These are phyloP conservation scores for Sebastes steindachneri DNA, from an alignment of 2,797 vertebrate genomes.

Conservation along the genomic window DNA sequence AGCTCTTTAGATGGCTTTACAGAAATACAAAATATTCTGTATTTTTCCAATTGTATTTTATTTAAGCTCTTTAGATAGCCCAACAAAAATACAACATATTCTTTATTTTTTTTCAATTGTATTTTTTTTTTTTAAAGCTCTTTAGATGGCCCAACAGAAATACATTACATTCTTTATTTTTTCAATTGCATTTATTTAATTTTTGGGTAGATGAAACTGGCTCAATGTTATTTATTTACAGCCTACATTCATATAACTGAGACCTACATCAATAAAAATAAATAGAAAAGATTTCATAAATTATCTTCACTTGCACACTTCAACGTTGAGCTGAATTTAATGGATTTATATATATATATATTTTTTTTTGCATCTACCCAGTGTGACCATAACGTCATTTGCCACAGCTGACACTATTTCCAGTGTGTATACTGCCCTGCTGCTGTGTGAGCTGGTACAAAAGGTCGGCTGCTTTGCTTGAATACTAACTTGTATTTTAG, in stretches of 20 bases:
- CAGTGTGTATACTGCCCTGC: neutral
- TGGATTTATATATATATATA: neutral
- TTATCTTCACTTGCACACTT: neutral
- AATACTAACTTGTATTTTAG: conserved; percentile 50
- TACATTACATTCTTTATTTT: neutral
- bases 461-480: conserved; percentile 27
- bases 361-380: neutral
- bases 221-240: neutral
- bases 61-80: too few species aligned
- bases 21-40: neutral
- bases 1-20: neutral
- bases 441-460: conserved; percentile 32
- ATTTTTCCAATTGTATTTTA: neutral
- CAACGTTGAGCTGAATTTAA: neutral
- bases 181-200: neutral
- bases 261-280: neutral
- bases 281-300: neutral
- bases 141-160: neutral
- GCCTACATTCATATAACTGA: neutral
- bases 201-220: neutral
- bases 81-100: too few species aligned
- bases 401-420: neutral
- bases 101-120: neutral
- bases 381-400: conserved; percentile 1
- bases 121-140: neutral